phyloP scores from a whole-genome alignment of 2,113 vertebrate genomes.

The Caranx melampygus region DNA sequence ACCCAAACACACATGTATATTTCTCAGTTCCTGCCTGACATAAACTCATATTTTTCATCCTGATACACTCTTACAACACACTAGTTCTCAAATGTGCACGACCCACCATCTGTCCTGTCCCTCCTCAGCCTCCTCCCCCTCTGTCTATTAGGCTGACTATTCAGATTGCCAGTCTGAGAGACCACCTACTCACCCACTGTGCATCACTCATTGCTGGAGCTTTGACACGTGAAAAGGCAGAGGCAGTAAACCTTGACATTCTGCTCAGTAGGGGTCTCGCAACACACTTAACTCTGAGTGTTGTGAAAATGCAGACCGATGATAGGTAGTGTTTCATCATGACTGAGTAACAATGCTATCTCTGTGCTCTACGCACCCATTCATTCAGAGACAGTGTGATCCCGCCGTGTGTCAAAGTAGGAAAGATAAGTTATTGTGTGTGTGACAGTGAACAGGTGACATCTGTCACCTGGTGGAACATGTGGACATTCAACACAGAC shows the following conservation, averaged over 20 bases:
- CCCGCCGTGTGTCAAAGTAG: constrained; percentile 1
- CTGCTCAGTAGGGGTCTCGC: constrained; percentile 35
- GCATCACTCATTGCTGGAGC: constrained; percentile 44
- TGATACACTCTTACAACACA: constrained; percentile 54
- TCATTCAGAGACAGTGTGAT: constrained; percentile 29
- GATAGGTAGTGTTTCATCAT: constrained; percentile 47
- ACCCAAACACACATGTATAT: constrained; percentile 35
- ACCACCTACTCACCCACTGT: constrained; percentile 55
- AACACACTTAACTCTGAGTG: constrained; percentile 52
- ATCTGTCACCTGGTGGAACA: constrained; percentile 30
- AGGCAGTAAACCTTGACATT: constrained; percentile 60
- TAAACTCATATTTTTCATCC: constrained; percentile 67
- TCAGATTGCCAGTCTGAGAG: constrained; percentile 49
- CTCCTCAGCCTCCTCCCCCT: constrained; percentile 24
- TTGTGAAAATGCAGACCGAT: constrained; percentile 21
- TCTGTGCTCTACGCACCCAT: constrained; percentile 31
- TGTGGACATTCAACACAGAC: constrained; percentile 28
- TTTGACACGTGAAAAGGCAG: constrained; percentile 54
- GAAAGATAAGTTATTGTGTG: constrained; percentile 28
- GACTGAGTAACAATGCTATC: constrained; percentile 36
- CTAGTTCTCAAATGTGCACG: constrained; percentile 36
- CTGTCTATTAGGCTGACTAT: constrained; percentile 35
- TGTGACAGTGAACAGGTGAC: constrained; percentile 9
- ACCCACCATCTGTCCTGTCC: constrained; percentile 58
- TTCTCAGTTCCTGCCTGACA: constrained; percentile 58